Evolutionary conservation across 1,140 invertebrate genomes (phyloP).

Genomic region (Cydia fagiglandana): DNA sequence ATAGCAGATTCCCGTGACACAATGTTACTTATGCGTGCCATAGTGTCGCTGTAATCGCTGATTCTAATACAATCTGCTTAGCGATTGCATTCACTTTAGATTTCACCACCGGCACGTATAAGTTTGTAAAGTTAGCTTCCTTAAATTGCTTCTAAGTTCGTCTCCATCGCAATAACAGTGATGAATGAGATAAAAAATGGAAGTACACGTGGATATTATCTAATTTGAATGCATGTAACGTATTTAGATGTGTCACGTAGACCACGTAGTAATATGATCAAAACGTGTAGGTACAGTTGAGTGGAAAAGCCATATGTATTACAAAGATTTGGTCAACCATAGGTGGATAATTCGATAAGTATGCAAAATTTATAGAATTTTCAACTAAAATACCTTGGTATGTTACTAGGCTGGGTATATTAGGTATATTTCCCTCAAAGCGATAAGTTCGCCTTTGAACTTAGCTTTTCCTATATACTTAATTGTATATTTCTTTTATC

Average conservation of each 20-base stretch:
- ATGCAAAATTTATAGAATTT: too few relatives aligned
- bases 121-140: slow-evolving; percentile 32
- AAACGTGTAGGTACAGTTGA: slow-evolving; percentile 37
- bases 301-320: slow-evolving; percentile 34
- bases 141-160: slow-evolving; percentile 24
- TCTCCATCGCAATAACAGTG: slow-evolving; percentile 5
- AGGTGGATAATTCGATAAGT: too few relatives aligned
- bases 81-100: neutral
- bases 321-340: neutral
- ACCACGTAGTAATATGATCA: neutral
- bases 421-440: too few relatives aligned
- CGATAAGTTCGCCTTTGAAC: too few relatives aligned
- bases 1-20: neutral
- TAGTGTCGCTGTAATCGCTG: neutral
- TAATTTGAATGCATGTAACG: slow-evolving; percentile 44
- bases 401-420: too few relatives aligned
- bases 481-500: too few relatives aligned
- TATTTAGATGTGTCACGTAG: slow-evolving; percentile 43
- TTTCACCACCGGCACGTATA: slow-evolving; percentile 16
- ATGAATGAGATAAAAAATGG: slow-evolving; percentile 29
- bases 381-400: too few relatives aligned
- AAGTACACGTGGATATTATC: slow-evolving; percentile 18
- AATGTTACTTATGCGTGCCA: neutral
- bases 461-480: too few relatives aligned
- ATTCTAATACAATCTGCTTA: neutral